Conservation (phyloP, 2,888 invertebrate species). For the Patella pellucida region DNA sequence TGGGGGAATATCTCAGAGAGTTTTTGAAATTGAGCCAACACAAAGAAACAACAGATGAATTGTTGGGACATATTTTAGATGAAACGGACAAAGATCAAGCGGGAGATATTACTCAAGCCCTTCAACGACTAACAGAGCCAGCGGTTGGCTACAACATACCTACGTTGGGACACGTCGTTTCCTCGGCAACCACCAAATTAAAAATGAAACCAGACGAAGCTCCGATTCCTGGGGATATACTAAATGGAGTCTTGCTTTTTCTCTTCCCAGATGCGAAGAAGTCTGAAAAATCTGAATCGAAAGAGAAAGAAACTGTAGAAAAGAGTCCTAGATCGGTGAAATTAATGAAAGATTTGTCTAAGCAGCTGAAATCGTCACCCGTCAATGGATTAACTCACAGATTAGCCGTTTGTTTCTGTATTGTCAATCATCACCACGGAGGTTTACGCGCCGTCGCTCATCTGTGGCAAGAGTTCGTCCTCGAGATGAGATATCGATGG, state of each 20-base stretch:
- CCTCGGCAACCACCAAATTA: constrained; percentile 53
- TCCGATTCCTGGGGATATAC: constrained; percentile 82
- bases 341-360: constrained; percentile 53
- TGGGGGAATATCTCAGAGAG: constrained; percentile 82
- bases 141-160: constrained; percentile 60
- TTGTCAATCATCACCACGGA: constrained; percentile 72
- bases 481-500: constrained; percentile 91
- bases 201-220: constrained; percentile 74
- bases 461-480: constrained; percentile 92
- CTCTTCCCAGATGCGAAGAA: constrained; percentile 88
- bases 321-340: not conserved
- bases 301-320: constrained; percentile 22
- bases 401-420: constrained; percentile 78
- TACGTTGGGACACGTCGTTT: constrained; percentile 59
- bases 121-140: constrained; percentile 83
- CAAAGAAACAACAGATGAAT: constrained; percentile 72
- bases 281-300: constrained; percentile 9
- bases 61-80: constrained; percentile 72
- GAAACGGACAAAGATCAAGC: constrained; percentile 44
- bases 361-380: constrained; percentile 83
- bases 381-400: constrained; percentile 86
- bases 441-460: constrained; percentile 82
- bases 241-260: constrained; percentile 83
- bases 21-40: constrained; percentile 78
- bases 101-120: constrained; percentile 68